These are phyloP conservation scores for Phocides pigmalion DNA, from an alignment of 1,140 invertebrate species.

Conservation along the genomic window DNA sequence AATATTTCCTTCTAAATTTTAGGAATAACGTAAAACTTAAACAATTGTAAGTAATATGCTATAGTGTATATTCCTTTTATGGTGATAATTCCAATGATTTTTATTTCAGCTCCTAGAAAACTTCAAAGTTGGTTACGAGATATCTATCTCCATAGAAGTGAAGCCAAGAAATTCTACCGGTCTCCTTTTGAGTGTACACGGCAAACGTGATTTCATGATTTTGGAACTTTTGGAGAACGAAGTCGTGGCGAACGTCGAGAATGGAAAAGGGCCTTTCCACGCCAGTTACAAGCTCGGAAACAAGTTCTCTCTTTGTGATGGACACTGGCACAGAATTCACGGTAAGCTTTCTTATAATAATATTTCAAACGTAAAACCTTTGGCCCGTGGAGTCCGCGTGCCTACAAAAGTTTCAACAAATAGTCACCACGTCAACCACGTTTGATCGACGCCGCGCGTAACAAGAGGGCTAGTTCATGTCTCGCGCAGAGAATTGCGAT, in stretches of 20 bases:
- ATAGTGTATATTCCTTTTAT: too few species aligned
- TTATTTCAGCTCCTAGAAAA: constrained; percentile 85
- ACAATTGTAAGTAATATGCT: too few species aligned
- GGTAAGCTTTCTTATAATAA: constrained; percentile 83
- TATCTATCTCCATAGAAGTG: constrained; percentile 94
- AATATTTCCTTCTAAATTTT: too few species aligned
- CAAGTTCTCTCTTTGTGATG: constrained; percentile 94
- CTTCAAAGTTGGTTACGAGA: constrained; percentile 90
- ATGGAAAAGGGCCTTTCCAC: constrained; percentile 91
- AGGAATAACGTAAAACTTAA: too few species aligned
- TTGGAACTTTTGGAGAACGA: constrained; percentile 95
- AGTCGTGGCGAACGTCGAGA: constrained; percentile 92
- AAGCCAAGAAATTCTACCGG: constrained; percentile 93
- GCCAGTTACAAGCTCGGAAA: constrained; percentile 88
- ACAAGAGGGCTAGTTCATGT: too few species aligned
- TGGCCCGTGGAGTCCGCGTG: too few species aligned
- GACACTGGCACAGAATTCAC: constrained; percentile 95
- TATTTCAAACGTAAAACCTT: too few species aligned
- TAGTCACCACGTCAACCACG: too few species aligned
- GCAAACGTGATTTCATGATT: constrained; percentile 91
- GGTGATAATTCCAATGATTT: too few species aligned
- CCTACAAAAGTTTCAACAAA: too few species aligned
- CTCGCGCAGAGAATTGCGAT: too few species aligned
- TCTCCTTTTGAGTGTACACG: constrained; percentile 92
- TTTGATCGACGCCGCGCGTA: too few species aligned